These are phyloP conservation scores for Battus philenor DNA, from an alignment of 1,140 invertebrate species.

Conservation along the genomic window DNA sequence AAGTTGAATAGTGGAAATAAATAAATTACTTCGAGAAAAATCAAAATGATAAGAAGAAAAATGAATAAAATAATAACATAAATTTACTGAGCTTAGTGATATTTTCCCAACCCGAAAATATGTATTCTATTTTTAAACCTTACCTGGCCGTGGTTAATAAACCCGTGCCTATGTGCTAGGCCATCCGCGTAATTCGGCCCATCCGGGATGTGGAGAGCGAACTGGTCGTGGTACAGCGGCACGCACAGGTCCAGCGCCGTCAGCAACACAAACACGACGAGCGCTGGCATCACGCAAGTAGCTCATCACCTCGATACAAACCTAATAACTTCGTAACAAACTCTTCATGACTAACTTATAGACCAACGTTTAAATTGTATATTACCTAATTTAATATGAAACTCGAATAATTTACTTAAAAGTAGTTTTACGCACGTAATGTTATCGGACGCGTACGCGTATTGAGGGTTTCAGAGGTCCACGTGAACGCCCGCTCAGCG, in stretches of 20 bases:
- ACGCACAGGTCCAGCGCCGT: constrained; percentile 62
- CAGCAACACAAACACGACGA: constrained; percentile 52
- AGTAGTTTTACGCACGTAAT: constrained; percentile 10
- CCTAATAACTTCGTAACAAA: constrained; percentile 23
- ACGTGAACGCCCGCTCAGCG: constrained; percentile 27
- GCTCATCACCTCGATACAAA: constrained; percentile 40
- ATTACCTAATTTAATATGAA: constrained; percentile 30
- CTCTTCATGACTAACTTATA: constrained; percentile 25
- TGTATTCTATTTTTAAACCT: too few relatives aligned
- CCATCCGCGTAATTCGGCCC: constrained; percentile 74
- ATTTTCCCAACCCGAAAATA: too few relatives aligned
- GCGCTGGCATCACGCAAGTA: constrained; percentile 52
- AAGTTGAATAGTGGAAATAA: too few relatives aligned
- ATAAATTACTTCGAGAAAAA: too few relatives aligned
- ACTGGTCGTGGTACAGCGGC: constrained; percentile 79
- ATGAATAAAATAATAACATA: too few relatives aligned
- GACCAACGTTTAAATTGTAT: constrained; percentile 27
- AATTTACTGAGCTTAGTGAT: too few relatives aligned
- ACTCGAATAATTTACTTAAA: too few relatives aligned
- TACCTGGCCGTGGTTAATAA: constrained; percentile 81
- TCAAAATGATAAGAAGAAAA: too few relatives aligned
- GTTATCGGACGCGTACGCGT: not conserved
- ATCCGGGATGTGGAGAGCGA: constrained; percentile 79
- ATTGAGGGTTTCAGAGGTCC: constrained; percentile 2
- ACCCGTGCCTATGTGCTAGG: constrained; percentile 79